Base-by-base conservation (phyloP, 1,140 invertebrate species). In the Aphaenogaster ashmeadi region DNA sequence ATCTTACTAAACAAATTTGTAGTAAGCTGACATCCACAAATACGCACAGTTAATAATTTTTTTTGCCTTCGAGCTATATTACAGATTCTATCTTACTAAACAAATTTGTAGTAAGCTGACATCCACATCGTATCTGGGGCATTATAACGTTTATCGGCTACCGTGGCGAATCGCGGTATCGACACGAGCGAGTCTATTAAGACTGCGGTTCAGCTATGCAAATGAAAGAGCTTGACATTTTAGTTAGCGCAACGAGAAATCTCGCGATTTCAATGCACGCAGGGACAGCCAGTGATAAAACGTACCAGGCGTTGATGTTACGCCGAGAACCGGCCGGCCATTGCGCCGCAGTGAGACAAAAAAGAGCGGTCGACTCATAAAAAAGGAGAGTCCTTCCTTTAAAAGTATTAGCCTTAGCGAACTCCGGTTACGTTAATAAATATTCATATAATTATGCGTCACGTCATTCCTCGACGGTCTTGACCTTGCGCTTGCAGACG, bases 211-310 rank as follows among this genome's bases (percentile, higher is more conserved):
- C n/a, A 50, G 11, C 67, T 75, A 18, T 6, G 27, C 18, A 52
- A 66, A 80, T 8, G 52, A 77, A 50, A 54, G 36, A 41, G 11
- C 36, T n/a, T 18, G 62, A 38, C 38, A 33, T 66, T 80, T 15
- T 78, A 66, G 4, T 15, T 78, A 66, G 4, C 21, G 47, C 38
- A 72, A 69, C 66, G 60, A 86, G 90, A 89, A 89, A 89, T 85
- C 87, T 67, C 88, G 93, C 91, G 94, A 94, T 90, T 94, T 94
- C 92, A 93, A 94, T 90, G 94, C 93, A 89, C 71, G 94, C 84
- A 41, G 69, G 72, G 77, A 87, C 90, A 87, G 86, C 54, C 88
- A 67, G 87, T 86, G 85, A 92, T 89, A 89, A 91, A 91, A 87
- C 83, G 81, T 71, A 86, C 66, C 93, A 92, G 87, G 93, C 94